Base-by-base conservation (phyloP, 2,888 invertebrate genomes). In the Heliconius sara region DNA sequence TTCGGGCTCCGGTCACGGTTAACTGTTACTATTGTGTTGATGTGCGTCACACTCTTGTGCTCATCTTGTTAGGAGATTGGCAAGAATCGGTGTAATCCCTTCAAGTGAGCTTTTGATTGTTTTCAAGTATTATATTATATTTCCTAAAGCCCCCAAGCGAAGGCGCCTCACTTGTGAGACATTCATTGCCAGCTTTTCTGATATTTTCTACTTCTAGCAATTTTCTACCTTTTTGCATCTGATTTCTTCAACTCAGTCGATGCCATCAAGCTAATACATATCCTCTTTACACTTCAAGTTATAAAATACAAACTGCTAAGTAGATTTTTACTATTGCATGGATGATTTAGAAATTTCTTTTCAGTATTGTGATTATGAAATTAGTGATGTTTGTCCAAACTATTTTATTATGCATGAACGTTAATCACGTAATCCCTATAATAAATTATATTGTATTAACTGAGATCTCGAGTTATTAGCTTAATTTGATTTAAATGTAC, bases 111-210 rank as follows among this genome's bases (percentile, higher is more conserved):
- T 90, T 91, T 88, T 88, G 85, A 91, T 88, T 88, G 85, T 89
- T 88, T 89, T 87, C 88, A 87, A 85, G 86, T 89, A 34, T 57
- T 30, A 87, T 88, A 86, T 83, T 89, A 84, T 90, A 87, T 86
- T 88, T 85, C 87, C 86, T 88, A 85, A 87, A 89, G 87, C 87
- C 89, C 91, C 88, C 88, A 87, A 60, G 83, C 90, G 89, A 93
- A 93, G 95, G 95, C 95, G 95, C 95, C 94, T 95, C 95, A 95
- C 95, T 95, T 95, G 95, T 95, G 95, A 93, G 92, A 95, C 95
- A 91, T 88, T 89, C 84, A 90, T 86, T 87, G 90, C 91, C 91
- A 89, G 93, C 93, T 93, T 91, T 84, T 84, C 83, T 84, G 83
- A 83, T 82, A 78, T 78, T 83, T 82, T 80, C 81, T 79, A 81